These are phyloP conservation scores for Lagopus muta DNA, from an alignment of 2,113 vertebrate genomes.

Conservation along the genomic window DNA sequence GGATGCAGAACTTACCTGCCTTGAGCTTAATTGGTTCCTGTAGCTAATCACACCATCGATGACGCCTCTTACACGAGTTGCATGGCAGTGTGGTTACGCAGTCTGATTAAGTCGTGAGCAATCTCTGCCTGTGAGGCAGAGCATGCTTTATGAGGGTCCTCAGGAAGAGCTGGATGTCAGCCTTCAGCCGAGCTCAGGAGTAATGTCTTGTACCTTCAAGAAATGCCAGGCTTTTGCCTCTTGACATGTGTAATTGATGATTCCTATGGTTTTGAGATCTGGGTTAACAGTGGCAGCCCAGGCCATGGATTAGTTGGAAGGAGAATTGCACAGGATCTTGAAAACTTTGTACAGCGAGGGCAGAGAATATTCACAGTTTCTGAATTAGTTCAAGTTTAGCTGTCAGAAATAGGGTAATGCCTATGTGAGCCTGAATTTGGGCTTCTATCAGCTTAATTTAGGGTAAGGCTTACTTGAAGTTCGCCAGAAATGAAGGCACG, in stretches of 20 bases:
- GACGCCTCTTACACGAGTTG: neutral
- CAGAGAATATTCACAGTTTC: neutral
- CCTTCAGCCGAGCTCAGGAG: neutral
- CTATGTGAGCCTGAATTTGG: neutral
- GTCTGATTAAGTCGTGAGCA: neutral
- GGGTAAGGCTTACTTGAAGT: neutral
- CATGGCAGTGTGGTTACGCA: constrained; percentile 21
- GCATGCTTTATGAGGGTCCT: neutral
- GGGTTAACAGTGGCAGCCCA: neutral
- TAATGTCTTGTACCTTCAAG: neutral
- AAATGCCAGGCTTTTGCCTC: neutral
- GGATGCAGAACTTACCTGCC: neutral
- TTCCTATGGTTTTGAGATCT: neutral
- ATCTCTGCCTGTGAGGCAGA: constrained; percentile 27
- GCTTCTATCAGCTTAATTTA: constrained; percentile 36
- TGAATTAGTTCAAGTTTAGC: constrained; percentile 20
- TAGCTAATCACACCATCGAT: neutral
- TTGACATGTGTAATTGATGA: neutral
- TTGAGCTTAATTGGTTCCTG: constrained; percentile 41
- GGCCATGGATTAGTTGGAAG: neutral
- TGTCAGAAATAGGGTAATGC: neutral
- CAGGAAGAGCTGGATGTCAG: neutral
- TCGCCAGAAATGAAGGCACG: neutral
- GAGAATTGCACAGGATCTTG: neutral
- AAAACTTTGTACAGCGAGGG: neutral